Evolutionary conservation across 2,888 invertebrate species (phyloP), one percentile per base, ranked within the genome.

Genomic region (Linnaemya vulpina): DNA sequence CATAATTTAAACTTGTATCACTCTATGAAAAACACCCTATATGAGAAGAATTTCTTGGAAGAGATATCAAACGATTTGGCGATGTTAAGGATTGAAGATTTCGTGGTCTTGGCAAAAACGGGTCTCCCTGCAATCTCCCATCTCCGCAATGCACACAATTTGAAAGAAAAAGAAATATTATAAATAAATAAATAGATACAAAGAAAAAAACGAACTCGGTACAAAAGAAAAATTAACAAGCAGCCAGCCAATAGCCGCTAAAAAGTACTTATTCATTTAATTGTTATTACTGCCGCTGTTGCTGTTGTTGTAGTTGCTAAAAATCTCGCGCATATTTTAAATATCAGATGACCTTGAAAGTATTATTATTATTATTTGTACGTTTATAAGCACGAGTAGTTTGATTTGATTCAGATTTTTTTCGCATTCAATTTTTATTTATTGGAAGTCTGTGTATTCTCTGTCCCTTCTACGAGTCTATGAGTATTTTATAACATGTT

Each of bases 261-360:
- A 68, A 62, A 70, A 74, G 51, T 74, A 68, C 68, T 77, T 77
- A 51, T 70, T 51, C 40, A 70, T 68, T 75, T 74, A 51, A 74
- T 60, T 75, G 53, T 53, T 78, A 43, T 68, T 58, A 46, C 55
- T 67, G 76, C 49, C 46, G 76, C 60, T 77, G 35, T 43, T 62
- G 51, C 17, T 68, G 38, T 49, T 68, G n/a, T 49, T 68, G 68
- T 55, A 35, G 5, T 77, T 68, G 60, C 60, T 43, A 74, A 78
- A 53, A 63, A 71, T 53, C 70, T 78, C 63, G 70, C 49, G 62
- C 74, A 81, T 74, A 80, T 60, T 74, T 80, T 51, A 84, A 81
- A 53, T 71, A 84, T 77, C 68, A 62, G 68, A 81, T 73, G 80
- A 84, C 84, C 84, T 81, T 84, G 80, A 81, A 74, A 77, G 73